These are phyloP conservation scores for Turritopsis dohrnii DNA, from an alignment of 30 jellyfish, hydroid and myxozoan species.

Conservation along the genomic window DNA sequence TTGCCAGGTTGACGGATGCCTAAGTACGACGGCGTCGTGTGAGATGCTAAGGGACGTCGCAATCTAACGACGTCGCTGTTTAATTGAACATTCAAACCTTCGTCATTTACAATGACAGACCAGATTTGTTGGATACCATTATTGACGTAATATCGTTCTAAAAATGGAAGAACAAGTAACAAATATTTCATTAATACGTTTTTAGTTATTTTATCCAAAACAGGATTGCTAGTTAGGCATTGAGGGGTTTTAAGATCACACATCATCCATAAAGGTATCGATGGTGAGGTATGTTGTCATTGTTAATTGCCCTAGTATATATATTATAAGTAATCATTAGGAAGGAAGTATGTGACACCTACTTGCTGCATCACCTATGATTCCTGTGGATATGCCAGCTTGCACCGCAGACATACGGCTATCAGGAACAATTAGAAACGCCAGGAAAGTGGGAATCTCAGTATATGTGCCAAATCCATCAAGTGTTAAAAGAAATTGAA, in stretches of 20 bases:
- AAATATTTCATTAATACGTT: too few species aligned
- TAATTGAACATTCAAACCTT: constrained; percentile 33
- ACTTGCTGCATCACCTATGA: constrained; percentile 1
- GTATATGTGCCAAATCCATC: neutral
- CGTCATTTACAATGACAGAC: constrained; percentile 49
- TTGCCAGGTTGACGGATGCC: constrained; percentile 25
- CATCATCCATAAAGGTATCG: too few species aligned
- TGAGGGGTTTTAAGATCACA: too few species aligned
- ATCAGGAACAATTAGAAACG: neutral
- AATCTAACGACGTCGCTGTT: constrained; percentile 41
- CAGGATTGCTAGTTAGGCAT: too few species aligned
- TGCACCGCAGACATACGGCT: neutral
- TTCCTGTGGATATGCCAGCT: neutral
- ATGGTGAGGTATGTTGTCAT: too few species aligned
- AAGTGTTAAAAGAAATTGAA: neutral
- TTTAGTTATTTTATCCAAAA: too few species aligned
- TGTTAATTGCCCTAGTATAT: too few species aligned
- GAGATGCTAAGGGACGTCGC: constrained; percentile 2
- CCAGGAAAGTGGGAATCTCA: constrained; percentile 20
- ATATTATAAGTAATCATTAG: too few species aligned
- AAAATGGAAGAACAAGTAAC: neutral
- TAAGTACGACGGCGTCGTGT: neutral
- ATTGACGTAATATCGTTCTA: constrained; percentile 13
- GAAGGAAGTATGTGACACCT: neutral
- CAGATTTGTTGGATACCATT: constrained; percentile 72